Conservation (phyloP, 2,113 vertebrate genomes). For the Grallaria varia region DNA sequence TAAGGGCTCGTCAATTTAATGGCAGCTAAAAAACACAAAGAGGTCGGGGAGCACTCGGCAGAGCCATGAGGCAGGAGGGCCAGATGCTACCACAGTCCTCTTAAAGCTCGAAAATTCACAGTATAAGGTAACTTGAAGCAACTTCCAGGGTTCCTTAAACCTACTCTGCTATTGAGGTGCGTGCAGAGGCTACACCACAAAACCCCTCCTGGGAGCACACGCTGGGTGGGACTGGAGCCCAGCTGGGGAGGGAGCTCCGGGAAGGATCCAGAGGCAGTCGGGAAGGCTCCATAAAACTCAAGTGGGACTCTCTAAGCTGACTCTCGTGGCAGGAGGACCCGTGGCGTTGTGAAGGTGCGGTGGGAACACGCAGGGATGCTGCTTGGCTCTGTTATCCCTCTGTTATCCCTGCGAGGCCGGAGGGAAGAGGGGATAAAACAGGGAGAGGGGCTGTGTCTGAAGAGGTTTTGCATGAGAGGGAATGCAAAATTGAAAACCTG, state of each 20-base stretch:
- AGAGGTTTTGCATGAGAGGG: slow-evolving; percentile 32
- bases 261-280: not conserved
- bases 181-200: slow-evolving; percentile 24
- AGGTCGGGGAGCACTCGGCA: not conserved
- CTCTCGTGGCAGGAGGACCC: not conserved
- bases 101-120: slow-evolving; percentile 73
- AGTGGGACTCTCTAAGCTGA: not conserved
- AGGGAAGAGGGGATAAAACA: not conserved
- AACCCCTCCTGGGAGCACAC: slow-evolving; percentile 1
- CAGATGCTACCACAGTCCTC: slow-evolving; percentile 55
- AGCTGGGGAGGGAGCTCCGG: not conserved
- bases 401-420: too few relatives aligned
- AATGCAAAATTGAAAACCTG: slow-evolving; percentile 62
- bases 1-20: slow-evolving; percentile 37
- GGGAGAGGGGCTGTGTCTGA: not conserved
- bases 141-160: slow-evolving; percentile 63
- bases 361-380: not conserved
- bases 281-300: not conserved
- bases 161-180: slow-evolving; percentile 37
- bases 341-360: not conserved
- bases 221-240: not conserved
- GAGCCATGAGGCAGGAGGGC: not conserved
- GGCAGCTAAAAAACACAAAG: slow-evolving; percentile 16
- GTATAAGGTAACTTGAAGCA: slow-evolving; percentile 69
- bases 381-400: not conserved